Evolutionary conservation across 1,140 invertebrate species (phyloP).

Genomic region (Drosophila lacertosa): DNA sequence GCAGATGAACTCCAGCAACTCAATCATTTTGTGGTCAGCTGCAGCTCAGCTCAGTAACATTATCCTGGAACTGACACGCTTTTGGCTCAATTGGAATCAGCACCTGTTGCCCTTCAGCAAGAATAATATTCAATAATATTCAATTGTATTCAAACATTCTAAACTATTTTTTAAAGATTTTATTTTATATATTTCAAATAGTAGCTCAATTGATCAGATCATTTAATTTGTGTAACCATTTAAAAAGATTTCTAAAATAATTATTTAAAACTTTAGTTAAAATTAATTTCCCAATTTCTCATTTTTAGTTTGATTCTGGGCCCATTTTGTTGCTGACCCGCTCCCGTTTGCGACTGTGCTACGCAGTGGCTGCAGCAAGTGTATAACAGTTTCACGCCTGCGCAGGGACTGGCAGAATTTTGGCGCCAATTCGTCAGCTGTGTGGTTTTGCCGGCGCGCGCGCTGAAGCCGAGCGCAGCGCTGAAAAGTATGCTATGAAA

Average conservation of each 20-base stretch:
- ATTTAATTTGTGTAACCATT: too few species aligned
- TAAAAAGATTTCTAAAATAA: too few species aligned
- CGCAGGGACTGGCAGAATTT: conserved; percentile 45
- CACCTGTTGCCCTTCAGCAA: conserved; percentile 14
- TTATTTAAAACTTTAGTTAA: too few species aligned
- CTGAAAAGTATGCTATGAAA: conserved; percentile 59
- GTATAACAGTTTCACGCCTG: conserved; percentile 59
- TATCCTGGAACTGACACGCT: neutral
- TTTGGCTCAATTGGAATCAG: neutral
- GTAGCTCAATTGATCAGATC: too few species aligned
- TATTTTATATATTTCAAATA: too few species aligned
- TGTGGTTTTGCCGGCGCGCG: conserved; percentile 25
- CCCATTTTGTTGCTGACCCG: neutral
- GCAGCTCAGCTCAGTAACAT: too few species aligned
- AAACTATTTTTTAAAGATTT: too few species aligned
- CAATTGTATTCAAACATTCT: too few species aligned
- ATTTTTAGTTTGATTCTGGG: neutral
- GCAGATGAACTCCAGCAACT: neutral
- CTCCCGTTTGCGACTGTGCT: conserved; percentile 46
- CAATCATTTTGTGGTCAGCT: too few species aligned
- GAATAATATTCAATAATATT: too few species aligned
- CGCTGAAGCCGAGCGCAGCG: conserved; percentile 35
- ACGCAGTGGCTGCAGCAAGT: conserved; percentile 22
- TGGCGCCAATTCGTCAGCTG: conserved; percentile 74
- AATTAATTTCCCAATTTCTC: neutral